These are phyloP conservation scores for Sycophaga agraensis DNA, from an alignment of 1,140 invertebrate genomes.

Conservation along the genomic window DNA sequence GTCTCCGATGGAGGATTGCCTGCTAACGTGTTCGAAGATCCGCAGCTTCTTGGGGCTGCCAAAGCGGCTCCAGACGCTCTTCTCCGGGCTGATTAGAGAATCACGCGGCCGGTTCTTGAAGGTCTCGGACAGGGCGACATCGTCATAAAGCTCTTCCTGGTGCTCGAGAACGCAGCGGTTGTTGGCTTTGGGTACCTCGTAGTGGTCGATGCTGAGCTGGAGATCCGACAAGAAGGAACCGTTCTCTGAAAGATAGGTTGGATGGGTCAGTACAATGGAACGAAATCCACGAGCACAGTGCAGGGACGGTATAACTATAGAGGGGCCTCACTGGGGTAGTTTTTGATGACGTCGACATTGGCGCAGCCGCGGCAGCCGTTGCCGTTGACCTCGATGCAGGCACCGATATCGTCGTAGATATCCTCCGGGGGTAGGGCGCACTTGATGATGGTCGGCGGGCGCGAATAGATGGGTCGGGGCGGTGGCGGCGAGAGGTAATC, in stretches of 20 bases:
- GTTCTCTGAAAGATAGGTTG: constrained; percentile 8
- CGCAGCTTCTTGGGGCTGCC: constrained; percentile 33
- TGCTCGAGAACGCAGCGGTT: constrained; percentile 11
- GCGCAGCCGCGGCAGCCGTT: constrained; percentile 4
- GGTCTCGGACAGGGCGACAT: constrained; percentile 39
- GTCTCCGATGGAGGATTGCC: constrained; percentile 13
- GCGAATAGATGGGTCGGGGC: constrained; percentile 23
- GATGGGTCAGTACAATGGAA: not conserved
- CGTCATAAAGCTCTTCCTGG: constrained; percentile 43
- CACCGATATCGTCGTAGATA: constrained; percentile 22
- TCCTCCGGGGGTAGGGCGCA: not conserved
- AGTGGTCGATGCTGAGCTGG: constrained; percentile 34
- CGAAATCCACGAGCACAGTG: not conserved
- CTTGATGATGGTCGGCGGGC: constrained; percentile 16
- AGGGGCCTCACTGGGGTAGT: constrained; percentile 4
- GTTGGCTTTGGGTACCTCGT: constrained; percentile 41
- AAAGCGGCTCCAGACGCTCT: constrained; percentile 44
- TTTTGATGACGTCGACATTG: constrained; percentile 2
- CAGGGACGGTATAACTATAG: not conserved
- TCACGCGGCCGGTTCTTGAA: constrained; percentile 39
- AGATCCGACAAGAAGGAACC: constrained; percentile 12
- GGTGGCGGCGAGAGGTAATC: constrained; percentile 24
- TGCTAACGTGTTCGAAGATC: constrained; percentile 22
- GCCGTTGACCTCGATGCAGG: not conserved
- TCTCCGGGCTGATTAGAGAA: constrained; percentile 24